Evolutionary conservation across 2,888 invertebrate genomes (phyloP), one percentile per base, ranked within the genome.

Genomic region (Apeira syringaria): DNA sequence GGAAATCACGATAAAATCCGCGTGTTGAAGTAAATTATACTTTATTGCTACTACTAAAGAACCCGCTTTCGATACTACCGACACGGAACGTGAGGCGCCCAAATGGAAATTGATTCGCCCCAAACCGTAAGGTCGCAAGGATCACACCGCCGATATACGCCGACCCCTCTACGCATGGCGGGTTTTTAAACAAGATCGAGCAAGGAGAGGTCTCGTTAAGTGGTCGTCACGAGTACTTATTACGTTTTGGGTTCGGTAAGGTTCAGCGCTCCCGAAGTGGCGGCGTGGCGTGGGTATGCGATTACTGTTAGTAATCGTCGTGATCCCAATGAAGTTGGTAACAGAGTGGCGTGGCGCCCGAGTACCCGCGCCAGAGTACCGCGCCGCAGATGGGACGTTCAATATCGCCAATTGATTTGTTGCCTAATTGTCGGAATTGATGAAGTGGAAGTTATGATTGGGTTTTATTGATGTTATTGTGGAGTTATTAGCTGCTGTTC

Each of bases 291-390:
- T 73, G 82, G 80, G 80, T 74, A 74, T 74, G 66, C 81, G 80
- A 82, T 83, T 82, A 80, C 80, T 68, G 69, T 69, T 73, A 71
- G 85, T 85, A 84, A 86, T 87, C 84, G 81, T 71, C 80, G 75
- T 82, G 84, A 84, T 84, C 82, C 80, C 83, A 63, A 80, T 81
- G 81, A 84, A 81, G 83, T 81, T 79, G 75, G 77, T 71, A 80
- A 80, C 81, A 68, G 75, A 77, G 74, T 77, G 74, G 61, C 67
- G 63, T 61, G 69, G 53, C n/a, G n/a, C n/a, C n/a, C n/a, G n/a
- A n/a, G n/a, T n/a, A n/a, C 65, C 62, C 58, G 52, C 38, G 53
- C 10, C 53, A 48, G 69, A 54, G 58, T 66, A 62, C n/a, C n/a
- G 17, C 58, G 53, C 35, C 41, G 38, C 49, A 44, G 36, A 46